phyloP scores from a whole-genome alignment of 1,140 invertebrate genomes.

The Zaprionus camerounensis region DNA sequence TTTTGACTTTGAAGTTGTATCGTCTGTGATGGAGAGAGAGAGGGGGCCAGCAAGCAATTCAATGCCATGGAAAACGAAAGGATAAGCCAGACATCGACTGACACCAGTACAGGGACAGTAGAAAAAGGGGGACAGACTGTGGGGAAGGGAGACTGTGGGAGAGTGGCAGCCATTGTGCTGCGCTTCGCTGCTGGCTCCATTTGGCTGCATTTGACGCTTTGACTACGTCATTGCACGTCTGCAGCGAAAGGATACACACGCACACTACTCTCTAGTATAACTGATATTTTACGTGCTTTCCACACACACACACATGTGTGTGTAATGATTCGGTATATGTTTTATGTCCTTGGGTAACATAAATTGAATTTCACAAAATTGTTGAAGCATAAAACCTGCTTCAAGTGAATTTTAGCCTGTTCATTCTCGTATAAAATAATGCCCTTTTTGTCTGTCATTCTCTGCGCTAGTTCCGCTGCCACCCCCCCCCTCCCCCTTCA shows the following conservation, averaged over 20 bases:
- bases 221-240: constrained; percentile 77
- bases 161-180: constrained; percentile 47
- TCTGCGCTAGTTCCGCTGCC: constrained; percentile 14
- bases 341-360: constrained; percentile 82
- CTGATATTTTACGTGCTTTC: constrained; percentile 72
- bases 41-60: constrained; percentile 13
- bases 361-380: constrained; percentile 83
- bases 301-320: constrained; percentile 50
- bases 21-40: constrained; percentile 2
- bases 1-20: constrained; percentile 77
- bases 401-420: constrained; percentile 80
- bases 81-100: constrained; percentile 65
- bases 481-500: neutral
- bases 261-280: constrained; percentile 49
- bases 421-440: constrained; percentile 82
- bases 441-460: constrained; percentile 77
- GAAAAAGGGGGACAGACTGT: neutral
- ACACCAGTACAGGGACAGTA: neutral
- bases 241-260: constrained; percentile 12
- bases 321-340: constrained; percentile 81
- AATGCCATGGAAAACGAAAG: constrained; percentile 77
- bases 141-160: neutral
- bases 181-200: constrained; percentile 15
- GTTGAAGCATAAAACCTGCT: constrained; percentile 82
- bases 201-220: constrained; percentile 77